phyloP scores from a whole-genome alignment of 2,797 vertebrate species.

The Kryptolebias ocellatus region DNA sequence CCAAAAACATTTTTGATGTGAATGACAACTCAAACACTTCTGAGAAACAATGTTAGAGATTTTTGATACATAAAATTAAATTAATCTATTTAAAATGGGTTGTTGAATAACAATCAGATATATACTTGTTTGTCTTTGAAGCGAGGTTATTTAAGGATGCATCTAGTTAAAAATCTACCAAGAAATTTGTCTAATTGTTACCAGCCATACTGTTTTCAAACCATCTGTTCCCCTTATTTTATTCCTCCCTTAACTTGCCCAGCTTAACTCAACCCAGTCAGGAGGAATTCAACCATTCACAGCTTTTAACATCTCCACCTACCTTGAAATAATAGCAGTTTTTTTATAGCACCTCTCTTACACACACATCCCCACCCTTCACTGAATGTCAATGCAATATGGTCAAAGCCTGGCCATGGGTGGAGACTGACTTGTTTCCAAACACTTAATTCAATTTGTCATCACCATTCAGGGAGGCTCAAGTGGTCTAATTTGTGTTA shows the following conservation, averaged over 20 bases:
- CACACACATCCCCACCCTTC: conserved; percentile 52
- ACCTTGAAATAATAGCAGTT: conserved; percentile 61
- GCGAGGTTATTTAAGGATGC: too few relatives aligned
- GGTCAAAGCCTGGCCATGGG: conserved; percentile 77
- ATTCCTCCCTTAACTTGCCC: conserved; percentile 55
- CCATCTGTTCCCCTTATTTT: conserved; percentile 55
- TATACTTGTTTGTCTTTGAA: too few relatives aligned
- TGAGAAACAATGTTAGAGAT: not conserved
- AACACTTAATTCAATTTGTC: conserved; percentile 88
- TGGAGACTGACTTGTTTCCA: conserved; percentile 83
- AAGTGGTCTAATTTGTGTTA: conserved; percentile 90
- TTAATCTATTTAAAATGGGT: too few relatives aligned
- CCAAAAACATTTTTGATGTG: too few relatives aligned
- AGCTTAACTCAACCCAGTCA: conserved; percentile 55
- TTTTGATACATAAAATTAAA: not conserved
- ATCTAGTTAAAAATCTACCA: too few relatives aligned
- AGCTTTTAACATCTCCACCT: conserved; percentile 61
- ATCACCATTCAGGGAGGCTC: conserved; percentile 81
- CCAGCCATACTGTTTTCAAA: conserved; percentile 16
- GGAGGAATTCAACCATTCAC: conserved; percentile 57
- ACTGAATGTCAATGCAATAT: conserved; percentile 83
- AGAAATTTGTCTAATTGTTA: not conserved
- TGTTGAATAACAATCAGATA: too few relatives aligned
- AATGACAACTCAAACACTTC: not conserved
- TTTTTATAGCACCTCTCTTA: conserved; percentile 49